Evolutionary conservation across 2,113 vertebrate species (phyloP), one percentile per base, ranked within the genome.

Genomic region (Apteryx owenii): DNA sequence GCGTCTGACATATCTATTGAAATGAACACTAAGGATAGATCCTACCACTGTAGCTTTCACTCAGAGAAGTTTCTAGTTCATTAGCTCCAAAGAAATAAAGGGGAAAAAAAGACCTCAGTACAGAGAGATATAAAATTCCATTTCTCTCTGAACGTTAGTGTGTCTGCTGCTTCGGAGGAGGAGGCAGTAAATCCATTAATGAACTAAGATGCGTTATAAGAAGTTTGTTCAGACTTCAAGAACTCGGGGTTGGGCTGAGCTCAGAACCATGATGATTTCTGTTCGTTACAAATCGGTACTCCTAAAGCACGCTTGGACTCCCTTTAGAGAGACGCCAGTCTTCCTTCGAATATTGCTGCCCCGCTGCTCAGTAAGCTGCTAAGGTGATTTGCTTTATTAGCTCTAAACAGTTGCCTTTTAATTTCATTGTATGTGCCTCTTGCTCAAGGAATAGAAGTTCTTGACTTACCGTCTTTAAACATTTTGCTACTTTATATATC

Each of bases 81-180:
- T 95, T 91, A 93, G 73, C 40, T 88, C 36, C 40, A 46, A 88
- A 95, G 93, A 91, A 91, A 85, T 77, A 85, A 76, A 79, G 58
- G n/a, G 5, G 4, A 9, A 20, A 36, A 23, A 29, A 78, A 12
- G 0, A 5, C 75, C 89, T 93, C 65, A 40, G 29, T 25, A 38
- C 26, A 70, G 53, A 82, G 60, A 80, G 28, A 89, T 10, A 46
- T 22, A 72, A 85, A 91, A 70, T 12, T 13, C 8, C 48, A 12
- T 29, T 81, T 94, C 78, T 79, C 58, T 80, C 78, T 91, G 53
- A 76, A 72, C 76, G 31, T 36, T 28, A 6, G 65, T 84, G 38
- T 73, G 36, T 46, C 62, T 87, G 33, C 56, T 58, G 62, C 90
- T 93, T 69, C 16, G 8, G 64, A 64, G 78, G 53, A 4, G 4